These are phyloP conservation scores for Gasteruption jaculator DNA, from an alignment of 2,888 invertebrate genomes.

Conservation along the genomic window DNA sequence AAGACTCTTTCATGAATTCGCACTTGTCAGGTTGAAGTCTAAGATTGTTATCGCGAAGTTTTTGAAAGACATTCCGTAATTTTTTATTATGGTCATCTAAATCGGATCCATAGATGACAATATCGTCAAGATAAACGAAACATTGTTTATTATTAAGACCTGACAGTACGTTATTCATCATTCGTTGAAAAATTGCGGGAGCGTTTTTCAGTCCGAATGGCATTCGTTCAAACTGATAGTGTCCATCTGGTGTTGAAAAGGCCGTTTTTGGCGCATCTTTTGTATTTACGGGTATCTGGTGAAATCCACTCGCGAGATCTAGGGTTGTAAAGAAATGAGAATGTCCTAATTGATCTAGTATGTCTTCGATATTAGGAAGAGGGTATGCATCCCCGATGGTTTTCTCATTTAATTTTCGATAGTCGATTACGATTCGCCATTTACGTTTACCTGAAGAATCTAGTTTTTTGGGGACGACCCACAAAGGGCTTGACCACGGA, in stretches of 20 bases:
- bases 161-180: slow-evolving; percentile 41
- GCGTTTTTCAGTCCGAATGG: slow-evolving; percentile 47
- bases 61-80: slow-evolving; percentile 16
- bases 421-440: slow-evolving; percentile 20
- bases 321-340: slow-evolving; percentile 42
- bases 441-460: slow-evolving; percentile 15
- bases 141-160: slow-evolving; percentile 38
- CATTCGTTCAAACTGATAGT: slow-evolving; percentile 39
- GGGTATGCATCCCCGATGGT: slow-evolving; percentile 16
- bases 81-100: slow-evolving; percentile 24
- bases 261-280: slow-evolving; percentile 40
- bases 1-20: slow-evolving; percentile 8
- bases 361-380: slow-evolving; percentile 16
- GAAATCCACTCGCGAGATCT: slow-evolving; percentile 45
- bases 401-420: slow-evolving; percentile 14
- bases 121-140: slow-evolving; percentile 40
- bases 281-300: slow-evolving; percentile 38
- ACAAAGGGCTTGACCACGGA: slow-evolving; percentile 19
- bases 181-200: slow-evolving; percentile 44
- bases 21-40: slow-evolving; percentile 22
- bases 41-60: slow-evolving; percentile 17
- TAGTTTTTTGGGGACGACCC: slow-evolving; percentile 14
- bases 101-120: slow-evolving; percentile 32
- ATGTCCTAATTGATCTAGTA: slow-evolving; percentile 19
- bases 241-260: slow-evolving; percentile 36